phyloP scores from a whole-genome alignment of 2,888 invertebrate genomes.

The Noctua janthina region DNA sequence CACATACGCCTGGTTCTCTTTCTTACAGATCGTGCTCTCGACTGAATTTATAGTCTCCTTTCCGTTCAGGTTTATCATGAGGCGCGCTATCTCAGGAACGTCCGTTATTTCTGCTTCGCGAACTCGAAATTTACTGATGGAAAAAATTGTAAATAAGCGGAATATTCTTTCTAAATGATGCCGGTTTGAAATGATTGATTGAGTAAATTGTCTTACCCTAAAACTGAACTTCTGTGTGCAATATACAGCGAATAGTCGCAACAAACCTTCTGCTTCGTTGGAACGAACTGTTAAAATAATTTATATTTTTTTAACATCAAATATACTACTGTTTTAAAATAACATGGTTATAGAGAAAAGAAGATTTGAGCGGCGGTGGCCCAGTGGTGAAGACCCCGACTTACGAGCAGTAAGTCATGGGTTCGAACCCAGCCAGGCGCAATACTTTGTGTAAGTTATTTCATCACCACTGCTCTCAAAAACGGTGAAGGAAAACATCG shows the following conservation, averaged over 20 bases:
- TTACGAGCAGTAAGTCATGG: too few relatives aligned
- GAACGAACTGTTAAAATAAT: constrained; percentile 77
- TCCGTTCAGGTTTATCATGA: constrained; percentile 77
- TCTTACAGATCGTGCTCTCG: constrained; percentile 75
- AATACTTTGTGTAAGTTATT: too few relatives aligned
- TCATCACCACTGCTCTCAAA: too few relatives aligned
- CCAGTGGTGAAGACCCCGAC: too few relatives aligned
- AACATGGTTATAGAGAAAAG: not conserved
- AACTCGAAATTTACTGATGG: constrained; percentile 81
- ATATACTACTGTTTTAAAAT: not conserved
- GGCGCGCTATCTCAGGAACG: constrained; percentile 79
- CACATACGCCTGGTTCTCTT: constrained; percentile 76
- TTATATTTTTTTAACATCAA: not conserved
- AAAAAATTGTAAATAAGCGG: constrained; percentile 12
- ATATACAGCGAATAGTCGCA: constrained; percentile 78
- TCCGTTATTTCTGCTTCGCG: constrained; percentile 82
- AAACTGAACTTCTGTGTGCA: constrained; percentile 82
- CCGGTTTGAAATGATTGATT: not conserved
- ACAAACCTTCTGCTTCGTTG: constrained; percentile 73
- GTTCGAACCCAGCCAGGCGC: too few relatives aligned
- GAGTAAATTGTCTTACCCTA: constrained; percentile 72
- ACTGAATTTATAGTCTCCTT: constrained; percentile 80
- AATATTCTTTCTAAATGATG: not conserved
- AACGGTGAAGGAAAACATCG: too few relatives aligned
- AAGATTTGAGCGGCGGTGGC: too few relatives aligned